Evolutionary conservation across 2,888 invertebrate genomes (phyloP).

Genomic region (Disparrhopalites patrizii): DNA sequence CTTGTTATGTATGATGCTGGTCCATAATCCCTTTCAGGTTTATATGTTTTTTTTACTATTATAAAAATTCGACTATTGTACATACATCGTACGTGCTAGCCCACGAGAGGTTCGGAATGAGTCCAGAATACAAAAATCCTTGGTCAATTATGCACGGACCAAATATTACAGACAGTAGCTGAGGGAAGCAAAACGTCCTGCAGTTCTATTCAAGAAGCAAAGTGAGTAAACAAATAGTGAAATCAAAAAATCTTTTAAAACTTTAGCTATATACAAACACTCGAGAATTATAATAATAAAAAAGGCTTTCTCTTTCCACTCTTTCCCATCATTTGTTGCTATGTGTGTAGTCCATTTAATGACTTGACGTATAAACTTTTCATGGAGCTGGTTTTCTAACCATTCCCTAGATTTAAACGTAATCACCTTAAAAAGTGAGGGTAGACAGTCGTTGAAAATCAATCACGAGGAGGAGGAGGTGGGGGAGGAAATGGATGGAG

Average conservation of each 20-base stretch:
- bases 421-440: neutral
- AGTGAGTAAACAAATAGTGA: conserved; percentile 18
- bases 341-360: neutral
- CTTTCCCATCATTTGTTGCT: neutral
- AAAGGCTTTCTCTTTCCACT: neutral
- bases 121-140: too few species aligned
- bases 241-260: conserved; percentile 9
- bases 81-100: too few species aligned
- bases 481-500: too few species aligned
- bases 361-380: neutral
- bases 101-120: too few species aligned
- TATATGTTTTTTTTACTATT: too few species aligned
- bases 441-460: neutral
- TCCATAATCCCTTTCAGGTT: too few species aligned
- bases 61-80: too few species aligned
- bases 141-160: conserved; percentile 17
- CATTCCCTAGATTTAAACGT: neutral
- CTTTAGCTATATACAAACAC: neutral
- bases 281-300: neutral
- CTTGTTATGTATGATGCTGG: too few species aligned
- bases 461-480: neutral
- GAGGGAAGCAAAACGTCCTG: conserved; percentile 2
- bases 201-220: conserved; percentile 14
- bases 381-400: too few species aligned
- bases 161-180: conserved; percentile 6